A percentile compares a stretch with the other conserved stretches of the same genome.
phyloP scores from a whole-genome alignment of 2,797 vertebrate species.

The Monodelphis domestica region DNA sequence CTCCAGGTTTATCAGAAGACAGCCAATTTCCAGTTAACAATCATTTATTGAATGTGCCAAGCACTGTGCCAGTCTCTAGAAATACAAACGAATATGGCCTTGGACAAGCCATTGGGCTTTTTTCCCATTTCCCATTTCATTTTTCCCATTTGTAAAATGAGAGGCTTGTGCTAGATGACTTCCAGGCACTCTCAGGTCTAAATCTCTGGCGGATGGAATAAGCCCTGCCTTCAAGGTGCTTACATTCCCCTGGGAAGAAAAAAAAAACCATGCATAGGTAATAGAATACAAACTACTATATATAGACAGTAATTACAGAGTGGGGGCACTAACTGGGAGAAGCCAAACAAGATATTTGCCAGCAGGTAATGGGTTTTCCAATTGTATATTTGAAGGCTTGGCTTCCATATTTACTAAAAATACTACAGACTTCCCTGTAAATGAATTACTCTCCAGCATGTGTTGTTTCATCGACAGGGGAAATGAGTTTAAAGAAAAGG shows the following conservation, averaged over 20 bases:
- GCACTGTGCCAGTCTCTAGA: neutral
- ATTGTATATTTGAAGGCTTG: neutral
- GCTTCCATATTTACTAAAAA: neutral
- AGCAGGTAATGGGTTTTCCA: fast-evolving
- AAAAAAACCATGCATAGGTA: neutral
- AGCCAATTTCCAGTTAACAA: neutral
- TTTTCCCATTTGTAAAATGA: neutral
- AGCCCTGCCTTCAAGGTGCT: neutral
- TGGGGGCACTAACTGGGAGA: neutral
- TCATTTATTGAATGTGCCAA: neutral
- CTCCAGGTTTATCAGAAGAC: neutral
- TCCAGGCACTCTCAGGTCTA: neutral
- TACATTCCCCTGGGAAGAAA: neutral
- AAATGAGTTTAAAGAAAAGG: neutral
- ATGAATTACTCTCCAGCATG: no score
- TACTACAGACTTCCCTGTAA: neutral
- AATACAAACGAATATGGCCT: neutral
- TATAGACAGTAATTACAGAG: neutral
- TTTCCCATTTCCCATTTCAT: neutral
- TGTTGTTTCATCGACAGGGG: neutral
- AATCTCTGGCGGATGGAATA: neutral
- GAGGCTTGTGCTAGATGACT: neutral
- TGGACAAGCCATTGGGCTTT: neutral
- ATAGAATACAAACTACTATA: neutral
- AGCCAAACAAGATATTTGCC: neutral